A percentile compares a stretch with the other conserved stretches of the same genome.
Evolutionary conservation across 1,140 invertebrate genomes (phyloP).

Genomic region (Ips nitidus): DNA sequence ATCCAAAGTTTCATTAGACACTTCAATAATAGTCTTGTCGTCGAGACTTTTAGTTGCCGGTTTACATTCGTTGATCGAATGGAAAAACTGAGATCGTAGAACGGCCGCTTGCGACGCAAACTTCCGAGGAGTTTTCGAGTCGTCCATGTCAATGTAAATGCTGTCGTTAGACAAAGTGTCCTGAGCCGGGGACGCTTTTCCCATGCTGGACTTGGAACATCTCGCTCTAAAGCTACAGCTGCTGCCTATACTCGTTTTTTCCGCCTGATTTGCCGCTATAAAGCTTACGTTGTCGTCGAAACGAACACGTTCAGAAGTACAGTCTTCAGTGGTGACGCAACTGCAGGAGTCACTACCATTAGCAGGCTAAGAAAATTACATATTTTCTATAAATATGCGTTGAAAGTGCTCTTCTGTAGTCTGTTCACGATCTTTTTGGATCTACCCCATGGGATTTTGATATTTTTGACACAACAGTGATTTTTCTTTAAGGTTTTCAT

Average conservation of each 20-base stretch:
- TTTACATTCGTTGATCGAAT: slow-evolving; percentile 44
- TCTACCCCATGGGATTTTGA: background rate
- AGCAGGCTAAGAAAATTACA: slow-evolving; percentile 38
- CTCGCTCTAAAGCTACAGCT: slow-evolving; percentile 48
- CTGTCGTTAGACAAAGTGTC: slow-evolving; percentile 49
- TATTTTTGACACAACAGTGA: too few species aligned
- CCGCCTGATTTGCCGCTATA: slow-evolving; percentile 44
- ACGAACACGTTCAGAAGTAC: slow-evolving; percentile 60
- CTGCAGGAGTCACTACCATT: slow-evolving; percentile 49
- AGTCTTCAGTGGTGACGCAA: slow-evolving; percentile 57
- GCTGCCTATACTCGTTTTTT: slow-evolving; percentile 50
- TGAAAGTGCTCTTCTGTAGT: background rate
- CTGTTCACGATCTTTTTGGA: too few species aligned
- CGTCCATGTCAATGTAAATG: slow-evolving; percentile 48
- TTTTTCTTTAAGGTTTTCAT: too few species aligned
- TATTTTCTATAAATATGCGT: background rate
- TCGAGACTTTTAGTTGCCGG: slow-evolving; percentile 44
- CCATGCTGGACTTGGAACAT: slow-evolving; percentile 32
- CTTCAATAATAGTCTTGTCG: slow-evolving; percentile 49
- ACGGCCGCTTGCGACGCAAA: slow-evolving; percentile 44
- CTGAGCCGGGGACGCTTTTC: slow-evolving; percentile 29
- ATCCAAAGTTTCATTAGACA: slow-evolving; percentile 49
- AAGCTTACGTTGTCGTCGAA: slow-evolving; percentile 60
- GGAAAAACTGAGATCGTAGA: slow-evolving; percentile 48
- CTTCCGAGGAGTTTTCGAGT: slow-evolving; percentile 42